These are phyloP conservation scores for Penaeus monodon DNA, from an alignment of 2,888 invertebrate species.

Conservation along the genomic window DNA sequence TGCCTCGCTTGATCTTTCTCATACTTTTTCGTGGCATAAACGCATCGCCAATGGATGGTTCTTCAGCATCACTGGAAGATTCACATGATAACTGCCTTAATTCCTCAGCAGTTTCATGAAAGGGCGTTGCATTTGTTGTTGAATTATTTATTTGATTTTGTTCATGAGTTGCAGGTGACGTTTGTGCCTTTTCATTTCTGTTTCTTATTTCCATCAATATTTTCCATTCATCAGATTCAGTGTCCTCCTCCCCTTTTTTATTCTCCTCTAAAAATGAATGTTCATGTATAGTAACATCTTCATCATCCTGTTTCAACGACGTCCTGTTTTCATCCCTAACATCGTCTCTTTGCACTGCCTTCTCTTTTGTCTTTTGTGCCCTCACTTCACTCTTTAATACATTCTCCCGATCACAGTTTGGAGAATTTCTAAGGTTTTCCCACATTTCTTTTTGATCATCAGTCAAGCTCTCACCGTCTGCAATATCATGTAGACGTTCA, in stretches of 20 bases:
- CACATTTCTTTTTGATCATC: not conserved
- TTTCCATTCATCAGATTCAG: not conserved
- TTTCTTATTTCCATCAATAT: too few relatives aligned
- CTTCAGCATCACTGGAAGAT: not conserved
- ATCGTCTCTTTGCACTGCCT: not conserved
- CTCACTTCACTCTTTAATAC: not conserved
- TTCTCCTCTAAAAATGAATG: not conserved
- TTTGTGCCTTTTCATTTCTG: too few relatives aligned
- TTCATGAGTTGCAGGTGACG: too few relatives aligned
- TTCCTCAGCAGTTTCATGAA: too few relatives aligned
- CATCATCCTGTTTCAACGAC: not conserved
- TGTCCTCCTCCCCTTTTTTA: not conserved
- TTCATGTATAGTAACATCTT: too few relatives aligned
- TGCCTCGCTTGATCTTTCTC: conserved; percentile 11
- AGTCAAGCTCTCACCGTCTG: not conserved
- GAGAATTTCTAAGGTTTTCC: not conserved
- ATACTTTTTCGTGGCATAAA: conserved; percentile 1
- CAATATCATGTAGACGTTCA: too few relatives aligned
- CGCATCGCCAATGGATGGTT: not conserved
- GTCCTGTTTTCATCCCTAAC: not conserved
- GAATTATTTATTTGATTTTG: too few relatives aligned
- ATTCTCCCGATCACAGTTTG: not conserved
- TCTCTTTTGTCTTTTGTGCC: conserved; percentile 1
- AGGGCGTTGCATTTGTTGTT: too few relatives aligned
- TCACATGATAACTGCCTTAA: too few relatives aligned